A percentile compares a stretch with the other conserved stretches of the same genome.
phyloP scores from a whole-genome alignment of 2,797 vertebrate genomes.

The Onychomys arenicola region DNA sequence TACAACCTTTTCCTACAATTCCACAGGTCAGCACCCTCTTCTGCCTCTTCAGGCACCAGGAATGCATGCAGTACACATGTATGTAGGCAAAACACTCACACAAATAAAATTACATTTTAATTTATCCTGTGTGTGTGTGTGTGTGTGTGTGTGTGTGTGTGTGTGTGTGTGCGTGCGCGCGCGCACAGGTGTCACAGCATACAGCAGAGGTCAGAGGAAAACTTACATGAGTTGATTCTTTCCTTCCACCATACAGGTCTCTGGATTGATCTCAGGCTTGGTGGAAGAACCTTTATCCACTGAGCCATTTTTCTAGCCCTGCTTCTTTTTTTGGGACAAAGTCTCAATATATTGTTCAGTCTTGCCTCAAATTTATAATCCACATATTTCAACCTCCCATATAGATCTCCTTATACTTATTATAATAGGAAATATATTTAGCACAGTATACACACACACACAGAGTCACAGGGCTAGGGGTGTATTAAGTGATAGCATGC shows the following conservation, averaged over 20 bases:
- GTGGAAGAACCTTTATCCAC: neutral
- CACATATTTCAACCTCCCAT: neutral
- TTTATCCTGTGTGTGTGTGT: neutral
- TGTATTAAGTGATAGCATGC: neutral
- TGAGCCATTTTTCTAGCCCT: neutral
- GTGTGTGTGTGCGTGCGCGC: neutral
- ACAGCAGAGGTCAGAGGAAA: neutral
- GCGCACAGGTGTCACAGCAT: neutral
- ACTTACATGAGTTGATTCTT: neutral
- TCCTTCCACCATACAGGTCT: neutral
- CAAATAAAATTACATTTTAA: neutral
- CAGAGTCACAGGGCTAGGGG: neutral
- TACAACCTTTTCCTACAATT: neutral
- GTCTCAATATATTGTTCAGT: neutral
- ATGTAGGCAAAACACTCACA: neutral
- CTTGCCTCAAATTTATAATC: neutral
- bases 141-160: neutral
- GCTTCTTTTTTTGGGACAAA: neutral
- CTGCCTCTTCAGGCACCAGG: neutral
- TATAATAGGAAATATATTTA: neutral
- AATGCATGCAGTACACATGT: neutral
- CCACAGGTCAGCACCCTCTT: neutral
- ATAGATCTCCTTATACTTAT: neutral
- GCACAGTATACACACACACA: neutral
- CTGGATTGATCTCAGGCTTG: neutral